A percentile compares a stretch with the other conserved stretches of the same genome.
These are phyloP conservation scores for Sarcophaga peregrina DNA, from an alignment of 1,140 invertebrate genomes.

Conservation along the genomic window DNA sequence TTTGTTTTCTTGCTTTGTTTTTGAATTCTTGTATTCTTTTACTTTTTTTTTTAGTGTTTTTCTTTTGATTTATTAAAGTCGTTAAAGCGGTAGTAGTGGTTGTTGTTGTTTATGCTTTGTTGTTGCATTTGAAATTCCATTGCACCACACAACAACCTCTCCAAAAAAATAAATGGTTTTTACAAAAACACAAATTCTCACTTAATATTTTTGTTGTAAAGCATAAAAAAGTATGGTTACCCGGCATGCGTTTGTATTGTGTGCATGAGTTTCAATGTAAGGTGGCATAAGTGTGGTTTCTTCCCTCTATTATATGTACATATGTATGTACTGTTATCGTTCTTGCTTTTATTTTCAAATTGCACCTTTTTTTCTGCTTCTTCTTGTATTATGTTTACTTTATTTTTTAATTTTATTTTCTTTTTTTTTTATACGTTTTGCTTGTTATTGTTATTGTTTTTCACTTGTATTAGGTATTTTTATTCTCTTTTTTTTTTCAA, in stretches of 20 bases:
- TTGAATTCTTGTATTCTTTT: slow-evolving; percentile 20
- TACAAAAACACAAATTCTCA: not conserved
- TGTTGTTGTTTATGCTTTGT: not conserved
- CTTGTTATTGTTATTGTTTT: slow-evolving; percentile 7
- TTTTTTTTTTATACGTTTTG: not conserved
- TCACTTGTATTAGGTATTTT: not conserved
- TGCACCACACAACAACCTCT: not conserved
- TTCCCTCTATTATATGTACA: slow-evolving; percentile 6
- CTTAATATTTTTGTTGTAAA: not conserved
- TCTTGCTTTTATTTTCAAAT: not conserved
- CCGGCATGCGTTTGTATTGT: no score
- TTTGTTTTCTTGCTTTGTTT: not conserved
- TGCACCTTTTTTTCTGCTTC: slow-evolving; percentile 11
- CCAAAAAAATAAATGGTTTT: slow-evolving; percentile 7
- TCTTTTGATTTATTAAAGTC: not conserved
- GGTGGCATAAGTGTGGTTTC: not conserved
- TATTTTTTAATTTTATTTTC: not conserved
- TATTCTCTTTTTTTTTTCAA: not conserved
- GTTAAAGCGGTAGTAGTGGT: not conserved
- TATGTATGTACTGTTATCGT: not conserved
- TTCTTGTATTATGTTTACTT: not conserved
- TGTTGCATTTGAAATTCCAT: slow-evolving; percentile 25
- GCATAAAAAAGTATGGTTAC: no score
- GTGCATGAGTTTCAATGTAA: not conserved
- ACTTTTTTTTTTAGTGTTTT: slow-evolving; percentile 27